These are phyloP conservation scores for Cactoblastis cactorum DNA, from an alignment of 2,888 invertebrate genomes.

Conservation along the genomic window DNA sequence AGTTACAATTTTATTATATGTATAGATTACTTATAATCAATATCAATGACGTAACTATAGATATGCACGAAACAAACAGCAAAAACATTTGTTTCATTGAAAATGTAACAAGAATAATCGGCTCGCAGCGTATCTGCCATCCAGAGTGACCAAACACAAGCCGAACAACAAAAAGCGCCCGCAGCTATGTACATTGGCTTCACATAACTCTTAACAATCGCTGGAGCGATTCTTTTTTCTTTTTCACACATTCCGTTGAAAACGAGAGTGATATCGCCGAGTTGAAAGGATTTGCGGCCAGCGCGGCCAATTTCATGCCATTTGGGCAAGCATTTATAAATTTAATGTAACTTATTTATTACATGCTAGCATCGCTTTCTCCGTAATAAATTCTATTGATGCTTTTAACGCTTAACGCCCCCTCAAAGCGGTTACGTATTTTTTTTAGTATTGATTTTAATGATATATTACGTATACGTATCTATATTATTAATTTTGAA, in stretches of 20 bases:
- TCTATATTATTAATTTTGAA: neutral
- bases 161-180: neutral
- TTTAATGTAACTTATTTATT: slow-evolving; percentile 36
- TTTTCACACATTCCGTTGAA: slow-evolving; percentile 36
- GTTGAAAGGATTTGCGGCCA: slow-evolving; percentile 37
- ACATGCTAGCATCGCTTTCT: slow-evolving; percentile 44
- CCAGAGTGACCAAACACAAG: neutral
- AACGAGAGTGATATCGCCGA: slow-evolving; percentile 38
- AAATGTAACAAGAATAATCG: neutral
- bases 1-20: neutral
- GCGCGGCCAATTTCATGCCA: slow-evolving; percentile 47
- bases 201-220: slow-evolving; percentile 11
- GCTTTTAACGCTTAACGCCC: neutral
- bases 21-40: neutral
- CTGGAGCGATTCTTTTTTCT: neutral
- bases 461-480: neutral
- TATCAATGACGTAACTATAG: neutral
- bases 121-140: neutral
- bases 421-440: neutral
- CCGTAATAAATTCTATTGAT: slow-evolving; percentile 27
- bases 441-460: neutral
- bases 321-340: slow-evolving; percentile 36
- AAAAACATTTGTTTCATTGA: neutral
- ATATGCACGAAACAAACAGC: neutral
- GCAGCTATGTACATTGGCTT: slow-evolving; percentile 10